phyloP scores from a whole-genome alignment of 2,888 invertebrate species.

The Altica lythri region DNA sequence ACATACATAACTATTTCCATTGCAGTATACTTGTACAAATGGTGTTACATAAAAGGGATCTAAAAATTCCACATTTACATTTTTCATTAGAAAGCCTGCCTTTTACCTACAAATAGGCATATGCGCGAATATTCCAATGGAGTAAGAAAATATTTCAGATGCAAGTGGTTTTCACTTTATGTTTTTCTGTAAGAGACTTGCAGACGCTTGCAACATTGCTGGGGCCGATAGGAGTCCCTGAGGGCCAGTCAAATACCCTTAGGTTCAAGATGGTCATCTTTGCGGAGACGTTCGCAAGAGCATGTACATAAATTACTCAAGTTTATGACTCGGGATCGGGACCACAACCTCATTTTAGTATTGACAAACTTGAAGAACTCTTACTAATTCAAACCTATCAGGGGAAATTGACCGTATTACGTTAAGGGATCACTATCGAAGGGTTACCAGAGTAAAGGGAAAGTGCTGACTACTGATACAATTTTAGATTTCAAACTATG shows the following conservation, averaged over 20 bases:
- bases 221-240: conserved; percentile 34
- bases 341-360: conserved; percentile 56
- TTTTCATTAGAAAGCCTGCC: too few relatives aligned
- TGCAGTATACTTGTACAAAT: too few relatives aligned
- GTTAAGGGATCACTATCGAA: too few relatives aligned
- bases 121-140: not conserved
- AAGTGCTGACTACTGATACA: too few relatives aligned
- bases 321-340: conserved; percentile 61
- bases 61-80: too few relatives aligned
- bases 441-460: conserved; percentile 1
- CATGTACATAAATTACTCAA: conserved; percentile 57
- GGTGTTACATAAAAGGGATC: too few relatives aligned
- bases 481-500: too few relatives aligned
- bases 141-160: conserved; percentile 7
- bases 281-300: conserved; percentile 51
- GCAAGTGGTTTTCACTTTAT: conserved; percentile 20
- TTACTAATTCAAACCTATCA: conserved; percentile 29
- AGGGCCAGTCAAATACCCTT: conserved; percentile 43
- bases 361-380: conserved; percentile 31
- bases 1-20: too few relatives aligned
- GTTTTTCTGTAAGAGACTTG: conserved; percentile 14
- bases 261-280: conserved; percentile 47
- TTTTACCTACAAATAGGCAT: too few relatives aligned
- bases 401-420: conserved; percentile 5
- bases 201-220: conserved; percentile 17